Conservation (phyloP, 1,140 invertebrate genomes). For the Pseudoatta argentina region DNA sequence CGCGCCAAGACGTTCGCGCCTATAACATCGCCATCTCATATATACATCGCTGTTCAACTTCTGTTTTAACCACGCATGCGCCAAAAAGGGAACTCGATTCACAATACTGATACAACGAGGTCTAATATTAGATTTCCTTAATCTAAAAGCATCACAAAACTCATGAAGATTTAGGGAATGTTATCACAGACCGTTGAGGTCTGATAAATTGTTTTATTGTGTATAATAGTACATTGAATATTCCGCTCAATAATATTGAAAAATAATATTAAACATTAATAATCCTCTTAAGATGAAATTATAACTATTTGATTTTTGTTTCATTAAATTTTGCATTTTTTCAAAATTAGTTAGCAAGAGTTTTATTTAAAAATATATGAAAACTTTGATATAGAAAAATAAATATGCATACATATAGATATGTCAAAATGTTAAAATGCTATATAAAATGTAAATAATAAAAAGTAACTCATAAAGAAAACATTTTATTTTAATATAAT, state of each 20-base stretch:
- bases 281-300: neutral
- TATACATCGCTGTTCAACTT: too few relatives aligned
- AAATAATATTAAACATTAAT: neutral
- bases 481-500: neutral
- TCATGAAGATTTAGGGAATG: constrained; percentile 37
- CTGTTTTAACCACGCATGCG: too few relatives aligned
- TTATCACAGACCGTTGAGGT: neutral
- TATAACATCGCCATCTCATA: too few relatives aligned
- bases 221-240: neutral
- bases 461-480: neutral
- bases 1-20: too few relatives aligned
- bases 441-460: neutral
- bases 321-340: constrained; percentile 4
- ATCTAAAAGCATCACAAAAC: constrained; percentile 23
- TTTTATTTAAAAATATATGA: constrained; percentile 3
- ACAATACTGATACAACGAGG: neutral
- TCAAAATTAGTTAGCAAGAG: neutral
- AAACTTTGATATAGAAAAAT: neutral
- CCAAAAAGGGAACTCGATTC: too few relatives aligned
- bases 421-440: neutral
- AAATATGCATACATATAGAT: neutral
- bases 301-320: neutral
- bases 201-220: neutral
- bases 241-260: neutral
- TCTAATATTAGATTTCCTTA: constrained; percentile 31